Conservation (phyloP, 2,888 invertebrate species). For the Drosophila robusta region DNA sequence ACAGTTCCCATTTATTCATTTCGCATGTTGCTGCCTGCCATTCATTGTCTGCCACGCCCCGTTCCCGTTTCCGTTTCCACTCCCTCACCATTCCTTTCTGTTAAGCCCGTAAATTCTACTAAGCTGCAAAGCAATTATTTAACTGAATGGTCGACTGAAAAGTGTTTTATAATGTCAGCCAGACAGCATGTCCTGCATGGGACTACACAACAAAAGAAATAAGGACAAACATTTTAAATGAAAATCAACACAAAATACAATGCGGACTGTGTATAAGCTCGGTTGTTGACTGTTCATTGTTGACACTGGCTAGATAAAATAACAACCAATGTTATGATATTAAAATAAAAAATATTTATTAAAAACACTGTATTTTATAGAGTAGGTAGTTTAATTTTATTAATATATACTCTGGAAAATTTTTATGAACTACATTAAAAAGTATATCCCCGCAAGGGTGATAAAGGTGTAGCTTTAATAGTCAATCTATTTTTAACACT, state of each 20-base stretch:
- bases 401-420: no score
- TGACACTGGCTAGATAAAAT: conserved; percentile 6
- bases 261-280: conserved; percentile 2
- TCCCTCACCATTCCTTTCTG: no score
- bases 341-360: conserved; percentile 22
- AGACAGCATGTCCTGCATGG: conserved; percentile 18
- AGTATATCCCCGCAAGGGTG: no score
- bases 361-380: neutral
- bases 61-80: neutral
- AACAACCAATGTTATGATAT: conserved; percentile 11
- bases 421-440: no score
- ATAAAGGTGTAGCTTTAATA: no score
- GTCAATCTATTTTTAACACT: no score
- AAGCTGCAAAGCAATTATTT: conserved; percentile 73
- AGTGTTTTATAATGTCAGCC: conserved; percentile 35
- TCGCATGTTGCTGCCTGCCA: conserved; percentile 13
- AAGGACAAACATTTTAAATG: conserved; percentile 60
- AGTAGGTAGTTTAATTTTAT: no score
- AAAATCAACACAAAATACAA: conserved; percentile 57
- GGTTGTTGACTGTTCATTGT: conserved; percentile 6
- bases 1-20: conserved; percentile 40
- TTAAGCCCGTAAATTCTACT: conserved; percentile 34
- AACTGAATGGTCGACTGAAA: conserved; percentile 57
- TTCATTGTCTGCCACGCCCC: conserved; percentile 29
- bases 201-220: conserved; percentile 33